phyloP scores from a whole-genome alignment of 1,140 invertebrate genomes.

The Solenopsis fugax region DNA sequence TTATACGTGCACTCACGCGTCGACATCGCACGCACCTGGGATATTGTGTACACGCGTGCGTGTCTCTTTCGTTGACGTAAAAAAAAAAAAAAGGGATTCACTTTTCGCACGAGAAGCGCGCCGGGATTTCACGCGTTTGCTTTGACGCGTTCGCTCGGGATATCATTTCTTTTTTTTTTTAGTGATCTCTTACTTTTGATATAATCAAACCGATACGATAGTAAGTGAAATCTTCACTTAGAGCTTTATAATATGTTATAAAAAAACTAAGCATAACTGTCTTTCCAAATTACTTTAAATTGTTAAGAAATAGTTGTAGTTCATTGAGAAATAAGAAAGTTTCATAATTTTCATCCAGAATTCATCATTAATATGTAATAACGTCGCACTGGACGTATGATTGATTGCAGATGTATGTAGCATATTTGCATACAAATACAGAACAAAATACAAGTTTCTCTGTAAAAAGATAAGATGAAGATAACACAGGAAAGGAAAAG shows the following conservation, averaged over 20 bases:
- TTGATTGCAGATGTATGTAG: neutral
- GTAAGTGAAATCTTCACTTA: neutral
- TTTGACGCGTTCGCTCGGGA: slow-evolving; percentile 7
- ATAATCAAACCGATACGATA: slow-evolving; percentile 1
- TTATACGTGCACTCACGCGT: slow-evolving; percentile 68
- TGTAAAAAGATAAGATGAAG: neutral
- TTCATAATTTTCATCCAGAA: neutral
- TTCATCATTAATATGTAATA: slow-evolving; percentile 40
- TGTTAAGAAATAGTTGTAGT: neutral
- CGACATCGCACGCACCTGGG: slow-evolving; percentile 45
- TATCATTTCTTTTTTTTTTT: neutral
- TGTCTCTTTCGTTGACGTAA: slow-evolving; percentile 24
- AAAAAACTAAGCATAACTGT: neutral
- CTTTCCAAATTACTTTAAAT: neutral
- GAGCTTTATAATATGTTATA: neutral
- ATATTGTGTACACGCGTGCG: neutral
- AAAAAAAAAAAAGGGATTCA: slow-evolving; percentile 44
- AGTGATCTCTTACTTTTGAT: neutral
- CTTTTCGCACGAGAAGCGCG: slow-evolving; percentile 29
- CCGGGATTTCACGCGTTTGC: slow-evolving; percentile 36
- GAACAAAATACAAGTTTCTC: neutral
- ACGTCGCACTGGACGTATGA: neutral
- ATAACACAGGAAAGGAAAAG: neutral
- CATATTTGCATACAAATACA: neutral
- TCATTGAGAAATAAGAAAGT: neutral